Base-by-base conservation (phyloP, 2,797 vertebrate genomes). In the Sebastes wilsoni region DNA sequence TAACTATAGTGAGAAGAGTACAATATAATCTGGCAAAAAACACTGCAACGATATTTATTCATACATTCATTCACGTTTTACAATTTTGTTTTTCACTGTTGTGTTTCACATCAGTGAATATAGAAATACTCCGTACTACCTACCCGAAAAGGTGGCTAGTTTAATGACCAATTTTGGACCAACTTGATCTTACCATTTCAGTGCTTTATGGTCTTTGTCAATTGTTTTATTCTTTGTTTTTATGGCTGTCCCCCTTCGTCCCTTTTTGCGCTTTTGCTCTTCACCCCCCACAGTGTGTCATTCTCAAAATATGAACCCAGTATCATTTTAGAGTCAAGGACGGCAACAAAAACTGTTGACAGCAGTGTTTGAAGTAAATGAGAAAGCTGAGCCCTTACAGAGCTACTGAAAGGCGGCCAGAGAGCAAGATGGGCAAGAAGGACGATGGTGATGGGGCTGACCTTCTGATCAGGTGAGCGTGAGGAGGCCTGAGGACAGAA, bases 401-500 rank as follows among this genome's bases (percentile, higher is more conserved):
- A 89, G 85, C 87, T 81, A 72, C 82, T 82, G 80, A 89, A 87
- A 87, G 82, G 84, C 72, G 30, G 68, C n/a, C 56, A 88, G 83
- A 90, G 92, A 86, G 87, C 89, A 88, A 88, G 88, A 86, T 89
- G 87, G 89, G 79, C 84, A 87, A 88, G 89, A 84, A 83, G 88
- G 80, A 83, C 58, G 70, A 77, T 78, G 89, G 79, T 85, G 91
- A 92, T 93, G 89, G 88, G 78, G 66, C 88, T 95, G 95, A 96
- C 95, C 94, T 93, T 83, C 93, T 94, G 91, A 93, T 94, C 91
- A 93, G 91, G 84, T 92, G 93, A 93, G 89, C 72, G 38, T 78
- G 84, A 86, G 91, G 87, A 83, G 91, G 93, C 83, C 92, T 89
- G 86, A 90, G 92, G 92, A 94, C 92, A 89, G 93, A 96, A 96